phyloP scores from a whole-genome alignment of 2,797 vertebrate species.

The Lepilemur septentrionalis region DNA sequence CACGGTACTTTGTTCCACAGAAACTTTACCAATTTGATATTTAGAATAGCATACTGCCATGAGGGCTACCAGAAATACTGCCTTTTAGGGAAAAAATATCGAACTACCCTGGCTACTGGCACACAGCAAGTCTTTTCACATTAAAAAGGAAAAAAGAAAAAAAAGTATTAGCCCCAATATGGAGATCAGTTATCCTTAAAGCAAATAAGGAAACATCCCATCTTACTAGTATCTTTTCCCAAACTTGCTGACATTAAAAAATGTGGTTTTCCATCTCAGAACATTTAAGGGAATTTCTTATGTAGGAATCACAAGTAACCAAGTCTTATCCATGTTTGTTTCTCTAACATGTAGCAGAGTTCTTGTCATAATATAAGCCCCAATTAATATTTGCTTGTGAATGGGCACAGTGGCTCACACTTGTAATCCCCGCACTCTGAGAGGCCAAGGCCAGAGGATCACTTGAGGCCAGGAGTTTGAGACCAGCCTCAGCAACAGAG shows the following conservation, averaged over 20 bases:
- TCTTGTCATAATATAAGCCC: neutral
- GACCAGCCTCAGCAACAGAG: neutral
- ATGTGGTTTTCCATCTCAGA: neutral
- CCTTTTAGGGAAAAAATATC: neutral
- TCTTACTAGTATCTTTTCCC: neutral
- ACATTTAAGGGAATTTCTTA: neutral
- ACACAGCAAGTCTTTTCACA: neutral
- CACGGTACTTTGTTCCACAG: neutral
- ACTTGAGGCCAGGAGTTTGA: neutral
- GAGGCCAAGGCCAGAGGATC: neutral
- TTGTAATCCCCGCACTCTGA: too few species aligned
- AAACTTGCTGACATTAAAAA: neutral
- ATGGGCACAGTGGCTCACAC: neutral
- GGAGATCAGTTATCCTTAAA: neutral
- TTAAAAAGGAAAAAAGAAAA: neutral
- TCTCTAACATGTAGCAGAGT: neutral
- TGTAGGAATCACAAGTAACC: neutral
- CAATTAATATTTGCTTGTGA: neutral
- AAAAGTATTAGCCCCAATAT: neutral
- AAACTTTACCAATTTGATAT: neutral
- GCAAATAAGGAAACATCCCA: neutral
- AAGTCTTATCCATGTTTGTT: neutral
- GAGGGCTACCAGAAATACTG: neutral
- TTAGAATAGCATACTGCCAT: neutral
- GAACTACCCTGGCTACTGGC: neutral